These are phyloP conservation scores for Anthonomus grandis DNA, from an alignment of 1,140 invertebrate species.

Conservation along the genomic window DNA sequence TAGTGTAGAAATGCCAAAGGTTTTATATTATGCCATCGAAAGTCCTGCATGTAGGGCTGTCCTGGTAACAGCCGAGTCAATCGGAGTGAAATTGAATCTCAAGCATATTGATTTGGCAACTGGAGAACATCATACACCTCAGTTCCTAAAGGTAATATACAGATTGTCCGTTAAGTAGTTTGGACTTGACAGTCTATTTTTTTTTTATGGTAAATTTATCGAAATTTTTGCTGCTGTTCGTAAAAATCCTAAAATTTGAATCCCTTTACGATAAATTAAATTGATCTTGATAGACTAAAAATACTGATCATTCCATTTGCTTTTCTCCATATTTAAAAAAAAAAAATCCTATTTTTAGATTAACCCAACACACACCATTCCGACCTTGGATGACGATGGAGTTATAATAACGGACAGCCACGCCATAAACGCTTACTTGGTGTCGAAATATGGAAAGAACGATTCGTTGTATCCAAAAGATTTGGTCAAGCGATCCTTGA, in stretches of 20 bases:
- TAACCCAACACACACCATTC: slow-evolving; percentile 67
- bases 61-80: slow-evolving; percentile 61
- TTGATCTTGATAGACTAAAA: background rate
- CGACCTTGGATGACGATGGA: slow-evolving; percentile 63
- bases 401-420: slow-evolving; percentile 59
- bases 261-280: too few species aligned
- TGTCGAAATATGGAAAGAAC: slow-evolving; percentile 56
- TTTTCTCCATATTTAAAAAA: background rate
- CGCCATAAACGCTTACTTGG: slow-evolving; percentile 57
- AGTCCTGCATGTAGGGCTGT: slow-evolving; percentile 70
- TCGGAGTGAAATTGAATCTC: slow-evolving; percentile 72
- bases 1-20: slow-evolving; percentile 45
- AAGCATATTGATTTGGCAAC: slow-evolving; percentile 52
- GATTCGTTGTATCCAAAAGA: slow-evolving; percentile 59
- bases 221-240: too few species aligned
- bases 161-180: background rate
- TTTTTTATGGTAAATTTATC: too few species aligned
- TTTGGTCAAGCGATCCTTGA: slow-evolving; percentile 51
- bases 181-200: too few species aligned
- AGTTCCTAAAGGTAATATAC: slow-evolving; percentile 22
- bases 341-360: slow-evolving; percentile 38
- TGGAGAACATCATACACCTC: slow-evolving; percentile 15
- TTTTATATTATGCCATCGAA: slow-evolving; percentile 49
- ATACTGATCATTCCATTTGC: background rate
- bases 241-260: background rate